These are phyloP conservation scores for Laticauda colubrina DNA, from an alignment of 2,113 vertebrate genomes.

Conservation along the genomic window DNA sequence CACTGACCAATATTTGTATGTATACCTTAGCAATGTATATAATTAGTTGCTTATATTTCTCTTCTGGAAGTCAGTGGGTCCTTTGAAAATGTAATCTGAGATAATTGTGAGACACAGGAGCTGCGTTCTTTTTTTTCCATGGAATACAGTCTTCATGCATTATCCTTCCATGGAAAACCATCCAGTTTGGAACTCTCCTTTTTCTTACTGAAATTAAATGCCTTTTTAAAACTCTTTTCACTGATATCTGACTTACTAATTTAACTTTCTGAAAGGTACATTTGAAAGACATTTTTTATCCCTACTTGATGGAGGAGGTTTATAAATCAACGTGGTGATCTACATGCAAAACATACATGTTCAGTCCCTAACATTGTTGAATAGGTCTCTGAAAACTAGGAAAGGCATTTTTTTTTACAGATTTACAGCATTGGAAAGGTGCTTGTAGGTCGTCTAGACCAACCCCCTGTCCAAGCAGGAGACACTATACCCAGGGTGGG, in stretches of 20 bases:
- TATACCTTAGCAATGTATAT: not conserved
- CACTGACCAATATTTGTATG: not conserved
- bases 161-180: not conserved
- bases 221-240: not conserved
- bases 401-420: not conserved
- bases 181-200: not conserved
- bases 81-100: constrained; percentile 3
- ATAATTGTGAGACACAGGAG: not conserved
- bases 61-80: not conserved
- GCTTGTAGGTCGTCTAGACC: too few species aligned
- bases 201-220: not conserved
- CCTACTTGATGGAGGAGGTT: not conserved
- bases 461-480: too few species aligned
- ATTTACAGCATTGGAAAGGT: too few species aligned
- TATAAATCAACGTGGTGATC: not conserved
- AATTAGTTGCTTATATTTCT: not conserved
- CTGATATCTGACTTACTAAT: not conserved
- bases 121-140: not conserved
- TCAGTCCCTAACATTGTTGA: not conserved
- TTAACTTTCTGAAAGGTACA: not conserved
- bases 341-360: not conserved
- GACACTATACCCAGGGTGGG: too few species aligned
- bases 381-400: not conserved
- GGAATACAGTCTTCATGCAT: not conserved
- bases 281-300: not conserved